A percentile compares a stretch with the other conserved stretches of the same genome.
These are phyloP conservation scores for Octodonta nipae DNA, from an alignment of 2,888 invertebrate genomes.

Conservation along the genomic window DNA sequence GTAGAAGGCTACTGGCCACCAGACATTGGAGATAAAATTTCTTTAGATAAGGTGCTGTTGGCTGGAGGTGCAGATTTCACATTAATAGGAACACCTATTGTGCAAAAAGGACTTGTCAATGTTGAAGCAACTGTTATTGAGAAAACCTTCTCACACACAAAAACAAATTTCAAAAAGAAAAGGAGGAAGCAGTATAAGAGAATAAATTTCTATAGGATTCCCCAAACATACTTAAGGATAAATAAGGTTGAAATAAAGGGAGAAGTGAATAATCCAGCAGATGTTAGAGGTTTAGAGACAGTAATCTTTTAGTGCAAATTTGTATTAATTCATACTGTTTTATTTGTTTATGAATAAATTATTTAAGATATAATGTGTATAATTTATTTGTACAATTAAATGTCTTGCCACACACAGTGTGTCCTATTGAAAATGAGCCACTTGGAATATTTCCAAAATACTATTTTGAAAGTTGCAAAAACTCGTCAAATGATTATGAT, in stretches of 20 bases:
- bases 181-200: slow-evolving; percentile 65
- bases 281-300: slow-evolving; percentile 25
- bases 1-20: slow-evolving; percentile 78
- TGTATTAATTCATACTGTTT: too few relatives aligned
- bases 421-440: too few relatives aligned
- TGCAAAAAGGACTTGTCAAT: slow-evolving; percentile 58
- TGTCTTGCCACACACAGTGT: too few relatives aligned
- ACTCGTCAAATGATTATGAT: too few relatives aligned
- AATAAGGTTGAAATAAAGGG: slow-evolving; percentile 52
- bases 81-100: slow-evolving; percentile 63
- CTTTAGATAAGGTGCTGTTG: slow-evolving; percentile 69
- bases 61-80: slow-evolving; percentile 71
- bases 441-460: too few relatives aligned
- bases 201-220: slow-evolving; percentile 55
- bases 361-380: too few relatives aligned
- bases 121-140: slow-evolving; percentile 74
- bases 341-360: too few relatives aligned
- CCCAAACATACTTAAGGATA: slow-evolving; percentile 63
- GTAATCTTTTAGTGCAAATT: slow-evolving; percentile 22
- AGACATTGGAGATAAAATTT: slow-evolving; percentile 62
- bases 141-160: slow-evolving; percentile 68
- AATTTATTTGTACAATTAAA: too few relatives aligned
- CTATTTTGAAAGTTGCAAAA: too few relatives aligned
- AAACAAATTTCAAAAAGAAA: slow-evolving; percentile 62
- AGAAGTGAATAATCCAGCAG: slow-evolving; percentile 30